A percentile compares a stretch with the other conserved stretches of the same genome.
These are phyloP conservation scores for Plebejus anna DNA, from an alignment of 2,888 invertebrate genomes.

Conservation along the genomic window DNA sequence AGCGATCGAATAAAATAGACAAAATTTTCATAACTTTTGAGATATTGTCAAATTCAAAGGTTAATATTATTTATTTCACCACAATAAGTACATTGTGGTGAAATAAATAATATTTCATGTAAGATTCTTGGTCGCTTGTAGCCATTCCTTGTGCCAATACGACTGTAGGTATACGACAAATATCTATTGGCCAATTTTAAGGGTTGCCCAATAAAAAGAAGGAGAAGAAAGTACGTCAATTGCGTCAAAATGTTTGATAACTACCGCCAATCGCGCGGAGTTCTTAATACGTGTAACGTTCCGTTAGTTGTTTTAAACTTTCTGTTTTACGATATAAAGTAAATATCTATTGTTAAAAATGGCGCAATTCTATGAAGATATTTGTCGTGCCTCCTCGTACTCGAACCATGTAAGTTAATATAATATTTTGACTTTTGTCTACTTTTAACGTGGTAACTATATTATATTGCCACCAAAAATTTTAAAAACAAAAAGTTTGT, in stretches of 20 bases:
- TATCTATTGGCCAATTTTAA: background rate
- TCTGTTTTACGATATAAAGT: background rate
- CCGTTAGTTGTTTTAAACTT: background rate
- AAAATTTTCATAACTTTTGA: background rate
- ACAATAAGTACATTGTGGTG: background rate
- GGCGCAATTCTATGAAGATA: background rate
- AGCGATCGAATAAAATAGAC: background rate
- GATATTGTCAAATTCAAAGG: background rate
- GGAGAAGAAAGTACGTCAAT: background rate
- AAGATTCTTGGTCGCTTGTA: background rate
- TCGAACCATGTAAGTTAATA: background rate
- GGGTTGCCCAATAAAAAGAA: background rate
- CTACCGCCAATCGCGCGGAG: background rate
- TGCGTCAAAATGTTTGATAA: background rate
- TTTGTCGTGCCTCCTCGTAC: slow-evolving; percentile 5
- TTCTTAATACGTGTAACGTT: background rate
- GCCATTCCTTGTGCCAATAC: slow-evolving; percentile 3
- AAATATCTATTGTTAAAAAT: background rate
- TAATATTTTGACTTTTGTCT: background rate
- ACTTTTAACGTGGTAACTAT: background rate
- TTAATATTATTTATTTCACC: too few species aligned
- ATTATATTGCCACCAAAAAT: background rate
- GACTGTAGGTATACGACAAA: slow-evolving; percentile 12
- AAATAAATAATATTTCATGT: background rate
- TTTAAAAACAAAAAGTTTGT: background rate